Base-by-base conservation (phyloP, 2,888 invertebrate genomes). In the Tholera decimalis region DNA sequence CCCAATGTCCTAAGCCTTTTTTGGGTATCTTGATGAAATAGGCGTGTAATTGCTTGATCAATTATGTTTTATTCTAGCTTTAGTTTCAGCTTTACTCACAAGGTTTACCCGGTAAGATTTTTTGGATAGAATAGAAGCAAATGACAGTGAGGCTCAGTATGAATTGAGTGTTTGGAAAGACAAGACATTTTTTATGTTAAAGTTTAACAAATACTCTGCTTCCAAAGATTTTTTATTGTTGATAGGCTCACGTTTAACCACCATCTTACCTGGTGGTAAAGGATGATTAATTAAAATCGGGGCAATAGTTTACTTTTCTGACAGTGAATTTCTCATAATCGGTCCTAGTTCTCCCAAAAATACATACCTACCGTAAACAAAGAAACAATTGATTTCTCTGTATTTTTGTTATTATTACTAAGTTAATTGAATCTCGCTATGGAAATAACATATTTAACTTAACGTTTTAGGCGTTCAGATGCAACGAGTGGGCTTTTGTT, bases 401-500 rank as follows among this genome's bases (percentile, higher is more conserved):
- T 35, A 15, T 35, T 3, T 37, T 37, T 37, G 5, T 28, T 47
- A 6, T 26, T 39, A 65, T 66, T 63, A 49, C 49, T 7, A 4
- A 41, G 18, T 64, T 69, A 68, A 73, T 73, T 55, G 50, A 43
- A 24, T 26, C 63, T 54, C 30, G 33, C 13, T 70, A 49, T 39
- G 55, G 70, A 47, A 47, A 41, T 35, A 39, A n/a, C 50, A 43
- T 55, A 15, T 57, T 66, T 65, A 63, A 51, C 20, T 56, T 20
- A 26, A 43, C 22, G 44, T 59, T 66, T 72, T 49, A 22, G 57
- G 37, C 26, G 39, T 64, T 49, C 15, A 43, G 57, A 43, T 79
- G 69, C 69, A 69, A 51, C 1, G 54, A 39, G 79, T 73, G 54
- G 82, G 77, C 13, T 20, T 22, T 54, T 18, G 13, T 28, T 67